Conservation (phyloP, 1,140 invertebrate species). For the Lepidurus couesii region DNA sequence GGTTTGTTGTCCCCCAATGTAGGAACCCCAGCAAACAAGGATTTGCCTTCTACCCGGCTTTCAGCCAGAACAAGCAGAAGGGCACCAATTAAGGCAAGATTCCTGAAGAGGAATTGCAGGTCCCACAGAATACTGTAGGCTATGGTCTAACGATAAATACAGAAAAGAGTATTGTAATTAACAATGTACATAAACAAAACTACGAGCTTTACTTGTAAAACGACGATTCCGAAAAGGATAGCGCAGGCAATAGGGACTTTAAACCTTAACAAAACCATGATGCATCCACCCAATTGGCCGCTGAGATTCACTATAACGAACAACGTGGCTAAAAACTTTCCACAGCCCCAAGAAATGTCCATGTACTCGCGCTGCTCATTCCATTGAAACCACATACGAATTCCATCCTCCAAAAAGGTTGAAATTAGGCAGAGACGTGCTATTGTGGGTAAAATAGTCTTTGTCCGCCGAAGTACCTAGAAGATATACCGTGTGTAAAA, state of each 20-base stretch:
- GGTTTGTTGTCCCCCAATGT: constrained; percentile 94
- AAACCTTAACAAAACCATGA: constrained; percentile 88
- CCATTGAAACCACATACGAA: constrained; percentile 99
- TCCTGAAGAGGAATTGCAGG: constrained; percentile 89
- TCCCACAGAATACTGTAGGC: constrained; percentile 99
- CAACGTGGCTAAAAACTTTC: constrained; percentile 81
- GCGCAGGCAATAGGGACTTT: constrained; percentile 93
- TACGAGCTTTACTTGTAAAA: constrained; percentile 67
- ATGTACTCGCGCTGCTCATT: constrained; percentile 96
- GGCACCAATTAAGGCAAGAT: constrained; percentile 92
- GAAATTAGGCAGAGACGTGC: constrained; percentile 96
- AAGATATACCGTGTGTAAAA: constrained; percentile 38
- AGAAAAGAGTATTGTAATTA: constrained; percentile 6
- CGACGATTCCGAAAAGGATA: constrained; percentile 90
- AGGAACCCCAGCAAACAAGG: constrained; percentile 96
- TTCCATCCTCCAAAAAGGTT: constrained; percentile 98
- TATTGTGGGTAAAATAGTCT: constrained; percentile 88
- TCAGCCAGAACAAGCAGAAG: constrained; percentile 91
- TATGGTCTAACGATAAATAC: constrained; percentile 64
- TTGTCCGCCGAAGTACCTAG: constrained; percentile 85
- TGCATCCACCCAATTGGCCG: constrained; percentile 90
- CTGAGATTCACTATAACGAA: constrained; percentile 91
- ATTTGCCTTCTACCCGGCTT: constrained; percentile 81
- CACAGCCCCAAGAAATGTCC: constrained; percentile 97
- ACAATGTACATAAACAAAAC: neutral